Base-by-base conservation (phyloP, 2,888 invertebrate genomes). In the Chymomyza caudatula region DNA sequence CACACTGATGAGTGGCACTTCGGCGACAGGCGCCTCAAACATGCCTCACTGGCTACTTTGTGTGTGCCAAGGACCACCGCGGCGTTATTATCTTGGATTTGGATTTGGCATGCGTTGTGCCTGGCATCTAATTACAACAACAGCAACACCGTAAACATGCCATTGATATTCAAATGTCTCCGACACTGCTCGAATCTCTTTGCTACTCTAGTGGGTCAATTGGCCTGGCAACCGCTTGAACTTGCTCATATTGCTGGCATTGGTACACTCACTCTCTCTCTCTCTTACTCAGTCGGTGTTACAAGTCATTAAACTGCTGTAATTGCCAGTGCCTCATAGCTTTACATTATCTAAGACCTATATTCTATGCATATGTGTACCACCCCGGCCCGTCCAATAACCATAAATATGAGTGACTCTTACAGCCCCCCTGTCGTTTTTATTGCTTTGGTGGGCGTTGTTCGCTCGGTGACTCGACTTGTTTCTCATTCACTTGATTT, bases 261-360 rank as follows among this genome's bases (percentile, higher is more conserved):
- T 67, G n/a, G n/a, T 71, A 65, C 65, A 70, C 70, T 67, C 65
- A 60, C 63, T 60, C 59, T 54, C 17, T 43, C n/a, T 17, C 47
- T 58, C 44, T 47, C 29, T 17, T 22, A 17, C 60, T 51, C 23
- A 15, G 15, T 43, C 37, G 22, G 49, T 76, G 76, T 78, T 63
- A 77, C 84, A 85, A 79, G 82, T 87, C 86, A 86, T 86, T 86
- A 87, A 87, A 67, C 68, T 23, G 73, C 76, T 73, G 68, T 84
- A 85, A 87, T 81, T 74, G 76, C 78, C 61, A 56, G 47, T 42
- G 57, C 42, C 60, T 57, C 25, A n/a, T 49, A 53, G n/a, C 42
- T 62, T 29, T 55, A 37, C 42, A 42, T 8, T 13, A 8, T 19
- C 43, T 3, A 13, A 59, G 29, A 11, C 29, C 29, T 37, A 11